Percentiles rank a stretch among this genome's conserved stretches.
phyloP scores from a whole-genome alignment of 2,888 invertebrate species.

The Idaea aversata region DNA sequence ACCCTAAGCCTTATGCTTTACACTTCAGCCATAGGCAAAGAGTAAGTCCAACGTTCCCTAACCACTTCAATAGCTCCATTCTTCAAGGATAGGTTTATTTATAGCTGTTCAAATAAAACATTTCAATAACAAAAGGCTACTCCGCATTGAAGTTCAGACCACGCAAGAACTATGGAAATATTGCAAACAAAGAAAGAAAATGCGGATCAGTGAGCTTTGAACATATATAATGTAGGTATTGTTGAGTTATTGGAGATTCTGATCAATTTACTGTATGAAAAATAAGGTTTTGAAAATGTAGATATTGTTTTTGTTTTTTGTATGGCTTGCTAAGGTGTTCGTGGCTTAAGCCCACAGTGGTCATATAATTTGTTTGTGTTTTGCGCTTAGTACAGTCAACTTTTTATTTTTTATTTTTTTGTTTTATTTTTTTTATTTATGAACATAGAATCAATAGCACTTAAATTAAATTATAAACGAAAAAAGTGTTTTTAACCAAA shows the following conservation, averaged over 20 bases:
- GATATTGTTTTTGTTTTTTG: not conserved
- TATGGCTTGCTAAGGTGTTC: not conserved
- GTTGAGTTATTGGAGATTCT: not conserved
- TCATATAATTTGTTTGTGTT: too few species aligned
- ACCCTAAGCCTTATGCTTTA: too few species aligned
- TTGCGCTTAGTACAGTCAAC: too few species aligned
- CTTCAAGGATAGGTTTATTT: not conserved
- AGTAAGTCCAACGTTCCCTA: not conserved
- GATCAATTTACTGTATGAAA: not conserved
- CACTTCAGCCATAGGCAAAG: not conserved
- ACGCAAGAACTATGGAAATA: not conserved
- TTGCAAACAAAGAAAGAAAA: not conserved
- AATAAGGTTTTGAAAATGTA: not conserved
- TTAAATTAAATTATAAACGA: too few species aligned
- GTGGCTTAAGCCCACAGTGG: too few species aligned
- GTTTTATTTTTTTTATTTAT: too few species aligned
- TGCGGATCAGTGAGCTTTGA: not conserved
- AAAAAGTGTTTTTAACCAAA: too few species aligned
- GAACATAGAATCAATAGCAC: too few species aligned
- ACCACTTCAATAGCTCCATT: not conserved
- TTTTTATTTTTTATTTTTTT: too few species aligned
- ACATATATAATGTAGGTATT: not conserved
- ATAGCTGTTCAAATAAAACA: constrained; percentile 3
- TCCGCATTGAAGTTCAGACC: not conserved
- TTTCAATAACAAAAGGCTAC: constrained; percentile 2